Evolutionary conservation across 2,888 invertebrate species (phyloP).

Genomic region (Stratiomys singularior): DNA sequence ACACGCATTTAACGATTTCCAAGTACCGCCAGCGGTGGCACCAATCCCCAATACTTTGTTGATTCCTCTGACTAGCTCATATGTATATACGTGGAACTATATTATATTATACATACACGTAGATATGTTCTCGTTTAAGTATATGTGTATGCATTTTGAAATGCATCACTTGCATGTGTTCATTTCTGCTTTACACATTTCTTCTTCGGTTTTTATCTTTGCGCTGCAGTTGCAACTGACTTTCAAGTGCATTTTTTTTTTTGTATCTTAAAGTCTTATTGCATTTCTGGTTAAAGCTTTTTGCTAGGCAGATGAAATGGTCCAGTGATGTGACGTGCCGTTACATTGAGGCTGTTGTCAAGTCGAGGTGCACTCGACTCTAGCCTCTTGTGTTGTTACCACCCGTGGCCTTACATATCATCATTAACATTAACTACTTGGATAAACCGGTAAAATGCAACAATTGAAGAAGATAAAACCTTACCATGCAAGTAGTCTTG

Average conservation of each 20-base stretch:
- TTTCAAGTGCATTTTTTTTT: background rate
- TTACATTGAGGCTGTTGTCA: background rate
- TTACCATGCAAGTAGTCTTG: background rate
- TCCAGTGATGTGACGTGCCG: conserved; percentile 2
- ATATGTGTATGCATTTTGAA: too few relatives aligned
- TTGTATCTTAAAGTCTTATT: background rate
- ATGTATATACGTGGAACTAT: too few relatives aligned
- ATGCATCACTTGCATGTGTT: too few relatives aligned
- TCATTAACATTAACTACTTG: background rate
- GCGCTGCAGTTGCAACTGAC: background rate
- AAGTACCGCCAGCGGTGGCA: too few relatives aligned
- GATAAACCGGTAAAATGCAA: conserved; percentile 4
- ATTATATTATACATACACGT: too few relatives aligned
- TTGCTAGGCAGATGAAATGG: too few relatives aligned
- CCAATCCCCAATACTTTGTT: too few relatives aligned
- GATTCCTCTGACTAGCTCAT: too few relatives aligned
- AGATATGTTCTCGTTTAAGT: too few relatives aligned
- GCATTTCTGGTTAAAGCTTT: background rate
- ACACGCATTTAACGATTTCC: too few relatives aligned
- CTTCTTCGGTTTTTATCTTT: too few relatives aligned
- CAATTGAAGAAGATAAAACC: background rate
- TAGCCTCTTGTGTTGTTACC: background rate
- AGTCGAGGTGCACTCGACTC: background rate
- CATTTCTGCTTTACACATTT: too few relatives aligned
- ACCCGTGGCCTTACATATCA: background rate